phyloP scores from a whole-genome alignment of 2,113 vertebrate genomes.

The Mystacornis crossleyi region DNA sequence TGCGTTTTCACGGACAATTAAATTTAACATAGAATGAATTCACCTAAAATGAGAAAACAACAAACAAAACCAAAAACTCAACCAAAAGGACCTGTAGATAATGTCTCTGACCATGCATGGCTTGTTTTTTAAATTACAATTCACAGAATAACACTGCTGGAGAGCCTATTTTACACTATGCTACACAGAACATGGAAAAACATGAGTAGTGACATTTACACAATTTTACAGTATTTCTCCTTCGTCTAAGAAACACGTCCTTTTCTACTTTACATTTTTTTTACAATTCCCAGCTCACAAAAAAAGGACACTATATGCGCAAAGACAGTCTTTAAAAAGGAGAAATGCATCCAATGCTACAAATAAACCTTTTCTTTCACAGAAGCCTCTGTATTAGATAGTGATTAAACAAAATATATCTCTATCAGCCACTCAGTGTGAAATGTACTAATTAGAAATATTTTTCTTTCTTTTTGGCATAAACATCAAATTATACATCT shows the following conservation, averaged over 20 bases:
- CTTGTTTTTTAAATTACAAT: constrained; percentile 86
- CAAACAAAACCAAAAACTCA: constrained; percentile 26
- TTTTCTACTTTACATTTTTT: constrained; percentile 77
- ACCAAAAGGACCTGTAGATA: constrained; percentile 1
- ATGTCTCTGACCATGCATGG: constrained; percentile 74
- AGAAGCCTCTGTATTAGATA: constrained; percentile 40
- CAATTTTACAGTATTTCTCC: constrained; percentile 82
- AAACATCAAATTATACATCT: constrained; percentile 31
- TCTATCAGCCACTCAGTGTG: constrained; percentile 34
- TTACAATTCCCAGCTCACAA: constrained; percentile 74
- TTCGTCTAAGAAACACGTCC: constrained; percentile 67
- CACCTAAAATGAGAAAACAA: constrained; percentile 68
- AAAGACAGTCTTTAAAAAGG: constrained; percentile 57
- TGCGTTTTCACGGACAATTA: constrained; percentile 62
- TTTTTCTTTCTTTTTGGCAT: not conserved
- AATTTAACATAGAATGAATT: constrained; percentile 63
- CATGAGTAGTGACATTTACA: constrained; percentile 81
- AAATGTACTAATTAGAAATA: constrained; percentile 10
- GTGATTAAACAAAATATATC: constrained; percentile 30
- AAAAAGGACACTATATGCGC: constrained; percentile 47
- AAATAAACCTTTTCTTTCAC: constrained; percentile 52
- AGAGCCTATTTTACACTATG: constrained; percentile 87
- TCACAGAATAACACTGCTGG: constrained; percentile 87
- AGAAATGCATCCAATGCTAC: constrained; percentile 72
- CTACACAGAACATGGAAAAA: constrained; percentile 74